Conservation (phyloP, 2,888 invertebrate genomes). For the Acanthosepion pharaonis region DNA sequence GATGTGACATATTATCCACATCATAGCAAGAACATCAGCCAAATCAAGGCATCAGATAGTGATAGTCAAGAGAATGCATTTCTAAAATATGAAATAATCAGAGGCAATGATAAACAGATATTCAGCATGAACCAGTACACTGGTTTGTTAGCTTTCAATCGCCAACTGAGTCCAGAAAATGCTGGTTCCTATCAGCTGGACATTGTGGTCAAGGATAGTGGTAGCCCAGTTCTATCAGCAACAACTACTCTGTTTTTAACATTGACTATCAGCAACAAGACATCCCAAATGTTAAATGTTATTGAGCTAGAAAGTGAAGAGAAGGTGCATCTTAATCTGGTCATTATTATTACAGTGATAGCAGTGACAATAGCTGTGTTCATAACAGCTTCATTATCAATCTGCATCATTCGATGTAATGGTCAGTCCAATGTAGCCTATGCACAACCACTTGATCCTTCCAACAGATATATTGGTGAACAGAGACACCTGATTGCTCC, state of each 20-base stretch:
- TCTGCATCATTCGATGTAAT: slow-evolving; percentile 33
- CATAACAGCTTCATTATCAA: not conserved
- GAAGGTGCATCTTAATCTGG: slow-evolving; percentile 11
- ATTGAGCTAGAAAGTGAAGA: not conserved
- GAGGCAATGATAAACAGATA: not conserved
- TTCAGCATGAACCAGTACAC: slow-evolving; percentile 33
- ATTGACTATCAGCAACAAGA: not conserved
- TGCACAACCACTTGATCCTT: not conserved
- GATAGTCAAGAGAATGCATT: slow-evolving; percentile 33
- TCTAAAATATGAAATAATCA: slow-evolving; percentile 14
- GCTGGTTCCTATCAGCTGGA: not conserved
- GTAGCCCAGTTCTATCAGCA: slow-evolving; percentile 1
- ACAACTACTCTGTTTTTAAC: slow-evolving; percentile 9
- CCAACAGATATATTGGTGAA: not conserved
- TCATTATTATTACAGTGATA: slow-evolving; percentile 14
- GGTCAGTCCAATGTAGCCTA: not conserved
- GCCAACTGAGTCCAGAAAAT: not conserved
- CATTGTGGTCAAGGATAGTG: not conserved
- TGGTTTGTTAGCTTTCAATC: slow-evolving; percentile 33
- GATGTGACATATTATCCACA: not conserved
- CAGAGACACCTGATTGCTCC: not conserved
- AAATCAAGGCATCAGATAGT: not conserved
- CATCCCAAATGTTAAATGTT: not conserved
- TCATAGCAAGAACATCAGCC: not conserved
- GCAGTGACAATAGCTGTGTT: slow-evolving; percentile 1